Evolutionary conservation across 1,140 invertebrate genomes (phyloP), one percentile per base, ranked within the genome.

Genomic region (Calycopis cecrops): DNA sequence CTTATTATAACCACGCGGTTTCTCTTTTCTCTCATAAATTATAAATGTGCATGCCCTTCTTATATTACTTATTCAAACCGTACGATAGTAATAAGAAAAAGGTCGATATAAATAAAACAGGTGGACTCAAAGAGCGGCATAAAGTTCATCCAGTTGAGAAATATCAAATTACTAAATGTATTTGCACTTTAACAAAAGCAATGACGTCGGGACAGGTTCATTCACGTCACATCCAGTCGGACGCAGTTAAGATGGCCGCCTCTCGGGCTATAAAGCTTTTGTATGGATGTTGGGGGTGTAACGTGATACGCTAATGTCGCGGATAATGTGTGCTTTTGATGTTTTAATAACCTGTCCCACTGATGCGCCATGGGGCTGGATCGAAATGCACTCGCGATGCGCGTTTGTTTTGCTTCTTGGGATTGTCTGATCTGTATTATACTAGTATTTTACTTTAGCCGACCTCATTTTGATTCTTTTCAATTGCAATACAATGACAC

Each of bases 91-190:
- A 44, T 44, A 44, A 44, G 17, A 16, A 44, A 44, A 14, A 14
- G 14, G 14, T 44, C 9, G 17, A 16, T 17, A 44, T 44, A 44
- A 44, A 44, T 44, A 44, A 44, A 44, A 44, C 40, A 44, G 40
- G 40, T 44, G 40, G 40, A 44, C 16, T 44, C 40, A 40, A 40
- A 40, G 38, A 28, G 21, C 21, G 6, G 21, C 38, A 44, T 44
- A 44, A 44, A 44, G 17, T 16, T 44, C 40, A 44, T 44, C 40
- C 40, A 44, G 40, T 16, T 16, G 40, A 44, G 14, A 44, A 44
- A 44, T 44, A 44, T 44, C 40, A 44, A 44, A 44, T 44, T 44
- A 44, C 40, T 16, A 16, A 44, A 44, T 44, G 40, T 44, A 44
- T 44, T 44, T 44, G 40, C 40, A 44, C 40, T 44, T 44, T 16